Evolutionary conservation across 1,140 invertebrate genomes (phyloP), one percentile per base, ranked within the genome.

Genomic region (Heliconius congener): DNA sequence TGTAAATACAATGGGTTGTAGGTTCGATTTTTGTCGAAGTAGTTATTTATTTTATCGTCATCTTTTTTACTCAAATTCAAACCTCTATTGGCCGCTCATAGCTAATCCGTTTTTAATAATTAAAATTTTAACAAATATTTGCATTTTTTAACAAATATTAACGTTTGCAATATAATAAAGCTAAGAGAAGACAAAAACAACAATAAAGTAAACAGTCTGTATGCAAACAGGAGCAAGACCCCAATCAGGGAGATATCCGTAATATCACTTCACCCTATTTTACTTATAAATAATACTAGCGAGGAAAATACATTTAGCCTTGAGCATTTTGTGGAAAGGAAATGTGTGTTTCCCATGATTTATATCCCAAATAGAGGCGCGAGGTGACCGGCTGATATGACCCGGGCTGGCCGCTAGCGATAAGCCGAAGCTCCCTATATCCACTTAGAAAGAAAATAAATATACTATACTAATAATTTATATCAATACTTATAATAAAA

Each of bases 291-390:
- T 85, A 88, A 84, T 73, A 77, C 73, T 83, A 19, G 74, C 77
- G 30, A 81, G 88, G 88, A 88, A 91, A 92, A 92, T 92, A 87
- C 83, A 91, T 88, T 90, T 87, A 84, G 86, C 90, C 86, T 83
- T 82, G 78, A 91, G 87, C 84, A 86, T 88, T 91, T 91, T 89
- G 90, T 82, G 87, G 90, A 92, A 87, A 93, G 92, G 88, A 90
- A 93, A 92, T 94, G 91, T 93, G 92, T 91, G 90, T 90, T 93
- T 90, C 84, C 84, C 88, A 92, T 94, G 92, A 94, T 94, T 94
- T 94, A 94, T 94, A 88, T 88, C 87, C 88, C 87, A 88, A 91
- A 91, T 89, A 91, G 90, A 85, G 86, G 88, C 85, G 85, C 76
- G 89, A 89, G 86, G 90, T 88, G 88, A 87, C 85, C 86, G 84